Evolutionary conservation across 2,113 vertebrate species (phyloP).

Genomic region (Myrmophylax atrothorax): DNA sequence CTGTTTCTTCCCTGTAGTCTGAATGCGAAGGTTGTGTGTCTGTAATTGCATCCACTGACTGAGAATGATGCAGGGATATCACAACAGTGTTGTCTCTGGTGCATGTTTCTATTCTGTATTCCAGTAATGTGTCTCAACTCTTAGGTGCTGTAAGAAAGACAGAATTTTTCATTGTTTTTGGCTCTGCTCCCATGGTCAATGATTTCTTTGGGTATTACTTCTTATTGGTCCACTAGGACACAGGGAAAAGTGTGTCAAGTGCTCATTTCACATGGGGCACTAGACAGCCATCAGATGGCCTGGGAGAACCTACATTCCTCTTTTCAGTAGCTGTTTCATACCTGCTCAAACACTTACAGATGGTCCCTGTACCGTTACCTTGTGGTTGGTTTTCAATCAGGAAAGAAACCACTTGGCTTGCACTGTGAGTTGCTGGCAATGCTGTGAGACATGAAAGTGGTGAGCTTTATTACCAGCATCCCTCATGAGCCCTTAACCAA

Average conservation of each 20-base stretch:
- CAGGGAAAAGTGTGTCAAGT: background rate
- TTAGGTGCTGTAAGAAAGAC: background rate
- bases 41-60: background rate
- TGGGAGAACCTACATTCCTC: background rate
- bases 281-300: background rate
- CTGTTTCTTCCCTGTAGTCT: background rate
- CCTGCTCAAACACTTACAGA: background rate
- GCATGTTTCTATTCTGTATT: background rate
- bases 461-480: background rate
- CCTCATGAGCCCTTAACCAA: background rate
- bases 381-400: background rate
- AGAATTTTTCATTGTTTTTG: background rate
- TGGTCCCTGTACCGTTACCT: background rate
- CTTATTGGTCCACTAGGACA: background rate
- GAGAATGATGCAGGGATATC: background rate
- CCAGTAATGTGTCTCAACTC: background rate
- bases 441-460: background rate
- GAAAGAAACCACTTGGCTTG: background rate
- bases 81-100: background rate
- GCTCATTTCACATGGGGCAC: background rate
- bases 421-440: background rate
- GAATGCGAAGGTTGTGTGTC: background rate
- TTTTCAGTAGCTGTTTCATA: background rate
- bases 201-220: background rate
- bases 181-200: background rate